phyloP scores from a whole-genome alignment of 1,140 invertebrate species.

The Drosophila truncata region DNA sequence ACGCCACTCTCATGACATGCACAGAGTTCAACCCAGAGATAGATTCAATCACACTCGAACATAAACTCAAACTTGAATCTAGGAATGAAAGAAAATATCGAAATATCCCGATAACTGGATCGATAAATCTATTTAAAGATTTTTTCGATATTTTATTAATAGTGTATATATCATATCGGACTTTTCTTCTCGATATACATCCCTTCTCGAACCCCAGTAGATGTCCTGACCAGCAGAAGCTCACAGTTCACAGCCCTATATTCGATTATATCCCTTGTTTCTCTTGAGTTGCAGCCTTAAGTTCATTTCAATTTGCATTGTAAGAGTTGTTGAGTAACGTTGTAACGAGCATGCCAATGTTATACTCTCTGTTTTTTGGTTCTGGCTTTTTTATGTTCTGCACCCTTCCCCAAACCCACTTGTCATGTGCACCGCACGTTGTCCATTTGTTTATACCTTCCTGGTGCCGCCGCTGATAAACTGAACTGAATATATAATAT shows the following conservation, averaged over 20 bases:
- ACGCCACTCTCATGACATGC: conserved; percentile 70
- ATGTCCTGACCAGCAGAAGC: conserved; percentile 11
- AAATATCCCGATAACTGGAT: background rate
- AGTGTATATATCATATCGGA: background rate
- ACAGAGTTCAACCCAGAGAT: conserved; percentile 49
- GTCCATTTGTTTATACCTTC: conserved; percentile 16
- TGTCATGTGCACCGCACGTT: conserved; percentile 34
- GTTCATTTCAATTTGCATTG: conserved; percentile 44
- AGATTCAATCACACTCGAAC: conserved; percentile 21
- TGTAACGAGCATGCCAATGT: conserved; percentile 19
- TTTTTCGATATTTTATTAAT: no score
- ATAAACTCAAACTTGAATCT: background rate
- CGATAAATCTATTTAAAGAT: no score
- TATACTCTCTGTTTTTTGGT: conserved; percentile 24
- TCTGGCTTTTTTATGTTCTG: conserved; percentile 76
- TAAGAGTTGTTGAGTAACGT: conserved; percentile 35
- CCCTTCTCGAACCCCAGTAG: conserved; percentile 16
- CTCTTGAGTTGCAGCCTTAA: conserved; percentile 54
- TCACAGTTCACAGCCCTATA: conserved; percentile 22
- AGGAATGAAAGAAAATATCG: background rate
- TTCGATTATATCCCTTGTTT: conserved; percentile 1
- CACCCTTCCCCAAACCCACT: conserved; percentile 24
- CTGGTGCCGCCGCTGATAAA: conserved; percentile 46
- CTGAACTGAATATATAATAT: conserved; percentile 43
- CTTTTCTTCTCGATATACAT: background rate